phyloP scores from a whole-genome alignment of 2,113 vertebrate species.

The Ursus arctos region DNA sequence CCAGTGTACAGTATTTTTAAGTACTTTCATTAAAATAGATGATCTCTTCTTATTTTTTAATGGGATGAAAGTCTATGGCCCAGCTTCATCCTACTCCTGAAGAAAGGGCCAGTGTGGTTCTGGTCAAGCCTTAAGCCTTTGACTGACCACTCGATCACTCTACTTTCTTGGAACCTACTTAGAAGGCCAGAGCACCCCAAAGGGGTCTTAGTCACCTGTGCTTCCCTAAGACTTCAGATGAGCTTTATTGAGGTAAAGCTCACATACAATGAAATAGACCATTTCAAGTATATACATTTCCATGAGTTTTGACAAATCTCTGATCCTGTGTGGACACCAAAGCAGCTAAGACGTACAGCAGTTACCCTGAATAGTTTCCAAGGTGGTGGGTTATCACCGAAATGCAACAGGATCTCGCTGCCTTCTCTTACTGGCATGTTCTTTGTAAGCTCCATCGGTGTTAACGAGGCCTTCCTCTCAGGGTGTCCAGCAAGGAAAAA shows the following conservation, averaged over 20 bases:
- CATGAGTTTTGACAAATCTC: background rate
- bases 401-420: background rate
- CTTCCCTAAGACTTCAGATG: background rate
- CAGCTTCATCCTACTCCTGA: background rate
- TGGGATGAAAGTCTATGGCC: background rate
- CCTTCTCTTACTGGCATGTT: fast-evolving
- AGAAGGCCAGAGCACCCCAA: background rate
- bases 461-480: background rate
- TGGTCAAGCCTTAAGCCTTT: background rate
- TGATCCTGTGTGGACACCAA: background rate
- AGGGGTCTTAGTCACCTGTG: too few relatives aligned
- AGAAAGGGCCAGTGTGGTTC: background rate
- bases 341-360: background rate
- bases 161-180: background rate
- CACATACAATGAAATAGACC: fast-evolving
- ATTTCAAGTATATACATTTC: background rate
- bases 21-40: background rate
- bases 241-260: background rate
- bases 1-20: background rate
- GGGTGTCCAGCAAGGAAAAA: background rate
- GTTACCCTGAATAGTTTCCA: background rate
- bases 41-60: background rate
- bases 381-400: fast-evolving
- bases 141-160: fast-evolving
- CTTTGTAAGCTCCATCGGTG: background rate